Base-by-base conservation (phyloP, 1,140 invertebrate genomes). In the Drosophila guanche region DNA sequence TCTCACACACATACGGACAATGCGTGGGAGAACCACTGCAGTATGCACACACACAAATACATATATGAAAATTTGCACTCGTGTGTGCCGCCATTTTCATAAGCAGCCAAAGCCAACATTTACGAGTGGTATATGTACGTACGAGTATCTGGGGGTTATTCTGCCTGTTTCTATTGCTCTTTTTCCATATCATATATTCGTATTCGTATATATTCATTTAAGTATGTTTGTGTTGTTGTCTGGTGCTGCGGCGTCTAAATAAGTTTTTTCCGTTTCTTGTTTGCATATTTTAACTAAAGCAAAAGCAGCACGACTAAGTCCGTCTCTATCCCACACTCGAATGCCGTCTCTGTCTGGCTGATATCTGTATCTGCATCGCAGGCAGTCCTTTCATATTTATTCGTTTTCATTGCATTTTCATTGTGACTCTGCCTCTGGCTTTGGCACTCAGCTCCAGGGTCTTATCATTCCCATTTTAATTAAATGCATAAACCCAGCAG, bases 231-330 rank as follows among this genome's bases (percentile, higher is more conserved):
- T 25, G 62, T 66, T 80, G 67, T 63, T 46, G 75, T 83, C 54
- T 79, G 61, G 61, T 73, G 80, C 72, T 73, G 80, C 72, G 79
- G 80, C 81, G 63, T 81, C 81, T 86, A 86, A 86, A 86, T 88
- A 86, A 86, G 77, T 85, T 85, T 85, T 85, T 85, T 85, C 81
- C 81, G 81, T 75, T 85, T 77, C 81, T 85, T 86, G 81, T 85
- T 85, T 85, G 81, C 83, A 81, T 86, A 86, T 86, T 86, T 86
- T 81, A 86, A 69, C 41, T 62, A 69, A 59, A 73, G 33, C 65
- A 62, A 47, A 46, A 47, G 50, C 50, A 50, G 29, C 53, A 29
- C 52, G 47, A 37, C 37, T 45, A 3, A 33, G 29, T 4, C 33
- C 33, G 33, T 12, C 33, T 12, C 33, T 37, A 37, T 10, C 10